These are phyloP conservation scores for Pyralis farinalis DNA, from an alignment of 2,888 invertebrate genomes.

Conservation along the genomic window DNA sequence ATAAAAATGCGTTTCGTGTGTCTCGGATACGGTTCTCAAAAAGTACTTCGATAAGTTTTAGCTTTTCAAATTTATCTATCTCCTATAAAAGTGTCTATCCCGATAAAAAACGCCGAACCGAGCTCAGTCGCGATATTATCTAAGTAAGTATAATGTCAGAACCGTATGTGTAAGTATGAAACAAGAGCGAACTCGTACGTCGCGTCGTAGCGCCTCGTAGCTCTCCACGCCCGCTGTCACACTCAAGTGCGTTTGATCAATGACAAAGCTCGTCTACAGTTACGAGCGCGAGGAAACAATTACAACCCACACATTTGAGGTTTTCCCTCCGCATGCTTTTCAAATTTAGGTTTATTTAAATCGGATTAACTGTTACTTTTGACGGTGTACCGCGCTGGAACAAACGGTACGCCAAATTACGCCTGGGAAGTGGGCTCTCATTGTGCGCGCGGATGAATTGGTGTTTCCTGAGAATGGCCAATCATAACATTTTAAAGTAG, in stretches of 20 bases:
- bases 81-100: no score
- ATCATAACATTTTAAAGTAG: slow-evolving; percentile 24
- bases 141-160: no score
- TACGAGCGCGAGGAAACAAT: slow-evolving; percentile 32
- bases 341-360: slow-evolving; percentile 53
- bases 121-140: no score
- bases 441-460: slow-evolving; percentile 55
- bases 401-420: slow-evolving; percentile 75
- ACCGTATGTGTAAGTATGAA: not conserved
- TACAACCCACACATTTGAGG: slow-evolving; percentile 39
- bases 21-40: no score
- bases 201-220: slow-evolving; percentile 16
- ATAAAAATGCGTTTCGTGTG: no score
- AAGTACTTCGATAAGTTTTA: no score
- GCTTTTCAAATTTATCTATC: no score
- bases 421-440: slow-evolving; percentile 69
- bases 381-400: slow-evolving; percentile 48
- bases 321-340: slow-evolving; percentile 41
- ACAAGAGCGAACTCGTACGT: not conserved
- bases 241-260: slow-evolving; percentile 15
- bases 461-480: slow-evolving; percentile 28
- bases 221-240: slow-evolving; percentile 9
- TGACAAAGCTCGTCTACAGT: slow-evolving; percentile 26
- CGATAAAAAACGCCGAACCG: no score
- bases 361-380: slow-evolving; percentile 61